phyloP scores from a whole-genome alignment of 2,113 vertebrate species.

The Hypomesus transpacificus region DNA sequence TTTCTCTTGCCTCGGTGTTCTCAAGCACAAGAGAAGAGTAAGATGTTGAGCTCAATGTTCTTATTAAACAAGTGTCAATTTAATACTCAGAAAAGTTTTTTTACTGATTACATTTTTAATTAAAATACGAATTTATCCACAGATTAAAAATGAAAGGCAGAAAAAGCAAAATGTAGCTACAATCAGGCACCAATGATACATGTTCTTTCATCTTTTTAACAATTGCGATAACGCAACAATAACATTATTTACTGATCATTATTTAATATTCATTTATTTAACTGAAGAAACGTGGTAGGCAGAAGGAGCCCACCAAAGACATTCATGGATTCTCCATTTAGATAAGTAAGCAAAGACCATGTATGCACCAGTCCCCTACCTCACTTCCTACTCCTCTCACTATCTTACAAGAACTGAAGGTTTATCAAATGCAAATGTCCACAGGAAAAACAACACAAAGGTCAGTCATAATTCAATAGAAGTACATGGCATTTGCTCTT shows the following conservation, averaged over 20 bases:
- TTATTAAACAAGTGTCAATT: constrained; percentile 23
- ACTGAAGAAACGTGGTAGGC: constrained; percentile 56
- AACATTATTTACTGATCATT: constrained; percentile 73
- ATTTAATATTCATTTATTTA: constrained; percentile 65
- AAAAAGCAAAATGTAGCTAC: constrained; percentile 79
- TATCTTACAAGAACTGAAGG: constrained; percentile 52
- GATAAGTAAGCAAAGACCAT: constrained; percentile 59
- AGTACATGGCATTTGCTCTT: constrained; percentile 52
- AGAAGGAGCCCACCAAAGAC: constrained; percentile 58
- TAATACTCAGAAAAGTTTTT: constrained; percentile 3
- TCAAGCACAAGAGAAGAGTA: not conserved
- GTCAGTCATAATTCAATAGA: constrained; percentile 61
- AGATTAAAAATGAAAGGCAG: constrained; percentile 78
- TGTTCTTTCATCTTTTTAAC: constrained; percentile 66
- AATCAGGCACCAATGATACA: constrained; percentile 80
- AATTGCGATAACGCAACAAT: constrained; percentile 79
- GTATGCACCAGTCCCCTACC: constrained; percentile 37
- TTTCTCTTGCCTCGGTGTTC: too few relatives aligned
- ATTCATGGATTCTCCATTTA: constrained; percentile 67
- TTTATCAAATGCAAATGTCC: constrained; percentile 54
- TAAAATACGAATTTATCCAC: constrained; percentile 79
- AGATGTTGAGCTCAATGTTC: constrained; percentile 2
- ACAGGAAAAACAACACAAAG: constrained; percentile 58
- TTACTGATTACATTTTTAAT: constrained; percentile 73
- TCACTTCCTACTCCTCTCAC: constrained; percentile 33